These are phyloP conservation scores for Epinephelus lanceolatus DNA, from an alignment of 2,113 vertebrate species.

Conservation along the genomic window DNA sequence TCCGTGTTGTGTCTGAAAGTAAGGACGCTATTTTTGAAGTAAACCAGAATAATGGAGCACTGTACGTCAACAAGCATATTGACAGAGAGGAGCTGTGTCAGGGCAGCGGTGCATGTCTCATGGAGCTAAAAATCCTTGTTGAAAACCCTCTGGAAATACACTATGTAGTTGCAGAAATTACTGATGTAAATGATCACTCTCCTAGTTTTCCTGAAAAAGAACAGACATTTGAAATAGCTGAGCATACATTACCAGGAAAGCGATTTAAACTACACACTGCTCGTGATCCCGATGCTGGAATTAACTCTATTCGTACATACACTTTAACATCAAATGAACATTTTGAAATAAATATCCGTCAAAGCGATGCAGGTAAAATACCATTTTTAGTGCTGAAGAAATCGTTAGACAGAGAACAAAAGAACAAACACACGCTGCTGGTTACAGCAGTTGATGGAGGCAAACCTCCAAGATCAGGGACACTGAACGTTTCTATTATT, in stretches of 20 bases:
- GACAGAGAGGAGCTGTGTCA: slow-evolving; percentile 83
- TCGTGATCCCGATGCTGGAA: slow-evolving; percentile 83
- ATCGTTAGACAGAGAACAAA: slow-evolving; percentile 76
- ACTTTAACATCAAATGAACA: slow-evolving; percentile 75
- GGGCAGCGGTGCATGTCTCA: slow-evolving; percentile 62
- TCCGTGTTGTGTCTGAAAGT: slow-evolving; percentile 76
- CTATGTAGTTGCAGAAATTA: slow-evolving; percentile 74
- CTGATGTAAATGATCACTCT: slow-evolving; percentile 84
- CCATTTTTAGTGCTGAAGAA: slow-evolving; percentile 79
- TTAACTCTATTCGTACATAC: slow-evolving; percentile 82
- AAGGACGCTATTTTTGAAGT: slow-evolving; percentile 74
- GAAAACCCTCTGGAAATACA: slow-evolving; percentile 84
- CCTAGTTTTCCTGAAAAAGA: slow-evolving; percentile 77
- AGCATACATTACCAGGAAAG: slow-evolving; percentile 74
- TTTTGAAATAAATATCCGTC: slow-evolving; percentile 69
- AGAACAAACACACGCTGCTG: slow-evolving; percentile 36
- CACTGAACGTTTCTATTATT: slow-evolving; percentile 68
- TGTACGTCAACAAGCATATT: slow-evolving; percentile 75
- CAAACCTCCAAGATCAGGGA: slow-evolving; percentile 69
- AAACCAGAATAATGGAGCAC: slow-evolving; percentile 73
- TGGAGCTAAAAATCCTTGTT: slow-evolving; percentile 80
- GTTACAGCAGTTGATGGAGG: slow-evolving; percentile 83
- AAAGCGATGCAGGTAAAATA: slow-evolving; percentile 71
- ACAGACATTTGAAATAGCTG: slow-evolving; percentile 77
- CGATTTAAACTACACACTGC: slow-evolving; percentile 84